Percentiles rank a stretch among this genome's conserved stretches.
phyloP scores from a whole-genome alignment of 2,113 vertebrate species.

The Cathartes aura region DNA sequence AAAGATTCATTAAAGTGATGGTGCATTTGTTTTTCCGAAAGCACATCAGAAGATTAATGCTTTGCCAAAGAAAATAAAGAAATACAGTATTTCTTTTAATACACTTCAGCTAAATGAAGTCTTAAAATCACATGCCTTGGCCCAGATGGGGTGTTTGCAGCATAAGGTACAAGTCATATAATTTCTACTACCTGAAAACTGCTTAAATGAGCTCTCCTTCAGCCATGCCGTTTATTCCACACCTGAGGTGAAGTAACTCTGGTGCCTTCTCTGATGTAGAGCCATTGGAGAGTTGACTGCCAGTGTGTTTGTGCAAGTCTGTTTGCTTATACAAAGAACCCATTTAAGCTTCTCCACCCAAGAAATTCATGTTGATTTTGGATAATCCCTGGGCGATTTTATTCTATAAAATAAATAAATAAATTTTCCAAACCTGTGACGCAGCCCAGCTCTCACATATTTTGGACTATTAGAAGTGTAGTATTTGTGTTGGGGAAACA shows the following conservation, averaged over 20 bases:
- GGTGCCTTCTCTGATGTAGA: slow-evolving; percentile 37
- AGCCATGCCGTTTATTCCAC: slow-evolving; percentile 3
- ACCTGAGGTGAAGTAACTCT: slow-evolving; percentile 51
- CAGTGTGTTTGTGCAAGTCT: slow-evolving; percentile 46
- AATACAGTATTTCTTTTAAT: slow-evolving; percentile 38
- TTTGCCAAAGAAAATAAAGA: slow-evolving; percentile 27
- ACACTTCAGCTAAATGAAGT: slow-evolving; percentile 7
- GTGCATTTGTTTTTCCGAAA: not conserved
- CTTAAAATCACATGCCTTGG: not conserved
- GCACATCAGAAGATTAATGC: not conserved
- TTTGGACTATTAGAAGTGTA: not conserved
- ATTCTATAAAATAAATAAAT: slow-evolving; percentile 61
- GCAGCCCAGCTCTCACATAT: not conserved
- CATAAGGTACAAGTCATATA: not conserved
- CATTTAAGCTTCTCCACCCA: slow-evolving; percentile 64
- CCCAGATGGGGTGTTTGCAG: not conserved
- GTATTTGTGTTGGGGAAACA: not conserved
- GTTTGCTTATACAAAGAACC: slow-evolving; percentile 57
- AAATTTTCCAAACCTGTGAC: not conserved
- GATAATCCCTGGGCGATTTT: slow-evolving; percentile 30
- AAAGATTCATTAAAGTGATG: slow-evolving; percentile 31
- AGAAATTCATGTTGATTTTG: slow-evolving; percentile 65
- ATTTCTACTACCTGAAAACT: slow-evolving; percentile 40
- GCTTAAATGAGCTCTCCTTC: slow-evolving; percentile 8
- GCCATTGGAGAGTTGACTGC: slow-evolving; percentile 17